Evolutionary conservation across 1,140 invertebrate genomes (phyloP).

Genomic region (Drosophila pachea): DNA sequence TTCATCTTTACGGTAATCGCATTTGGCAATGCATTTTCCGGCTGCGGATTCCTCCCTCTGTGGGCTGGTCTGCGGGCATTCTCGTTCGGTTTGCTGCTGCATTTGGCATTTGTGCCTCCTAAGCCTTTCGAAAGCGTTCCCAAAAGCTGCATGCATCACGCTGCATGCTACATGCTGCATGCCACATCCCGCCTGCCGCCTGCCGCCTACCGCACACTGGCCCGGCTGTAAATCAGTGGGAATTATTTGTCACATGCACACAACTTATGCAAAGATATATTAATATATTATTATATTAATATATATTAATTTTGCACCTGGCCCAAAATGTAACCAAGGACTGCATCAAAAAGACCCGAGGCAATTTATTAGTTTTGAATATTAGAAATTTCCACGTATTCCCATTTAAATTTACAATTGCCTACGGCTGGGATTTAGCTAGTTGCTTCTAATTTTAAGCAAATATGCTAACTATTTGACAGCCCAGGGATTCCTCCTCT

Average conservation of each 20-base stretch:
- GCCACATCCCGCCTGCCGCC: no score
- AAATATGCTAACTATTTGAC: constrained; percentile 47
- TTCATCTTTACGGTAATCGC: constrained; percentile 58
- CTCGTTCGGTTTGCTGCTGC: constrained; percentile 27
- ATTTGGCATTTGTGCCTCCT: constrained; percentile 32
- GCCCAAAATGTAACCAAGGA: constrained; percentile 56
- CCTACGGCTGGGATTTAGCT: constrained; percentile 20
- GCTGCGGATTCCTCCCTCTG: not conserved
- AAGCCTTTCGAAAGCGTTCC: constrained; percentile 34
- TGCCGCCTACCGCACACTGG: not conserved
- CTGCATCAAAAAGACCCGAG: constrained; percentile 49
- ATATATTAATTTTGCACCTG: constrained; percentile 71
- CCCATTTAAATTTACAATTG: constrained; percentile 37
- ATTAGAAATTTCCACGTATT: constrained; percentile 10
- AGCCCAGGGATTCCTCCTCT: not conserved
- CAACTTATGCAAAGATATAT: constrained; percentile 53
- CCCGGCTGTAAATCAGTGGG: constrained; percentile 63
- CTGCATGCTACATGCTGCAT: not conserved
- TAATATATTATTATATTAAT: no score
- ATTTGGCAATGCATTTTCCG: constrained; percentile 43
- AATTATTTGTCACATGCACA: constrained; percentile 67
- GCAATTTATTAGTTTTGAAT: constrained; percentile 51
- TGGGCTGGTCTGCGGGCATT: constrained; percentile 6
- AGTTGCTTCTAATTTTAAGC: constrained; percentile 47
- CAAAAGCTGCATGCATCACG: constrained; percentile 25